Conservation (phyloP, 2,113 vertebrate genomes). For the Calypte anna region DNA sequence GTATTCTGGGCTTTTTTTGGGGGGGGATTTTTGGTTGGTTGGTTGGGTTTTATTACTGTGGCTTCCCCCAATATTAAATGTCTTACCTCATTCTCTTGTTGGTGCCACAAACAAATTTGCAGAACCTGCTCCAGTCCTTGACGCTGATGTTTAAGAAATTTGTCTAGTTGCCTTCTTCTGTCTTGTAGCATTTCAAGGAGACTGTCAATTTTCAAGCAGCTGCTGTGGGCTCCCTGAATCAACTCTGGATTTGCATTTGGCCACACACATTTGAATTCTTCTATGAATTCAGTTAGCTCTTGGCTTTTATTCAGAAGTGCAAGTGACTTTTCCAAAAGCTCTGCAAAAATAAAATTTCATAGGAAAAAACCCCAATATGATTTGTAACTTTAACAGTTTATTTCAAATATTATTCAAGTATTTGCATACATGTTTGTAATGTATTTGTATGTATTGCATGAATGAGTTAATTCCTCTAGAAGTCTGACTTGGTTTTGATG, state of each 20-base stretch:
- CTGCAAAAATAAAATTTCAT: constrained; percentile 66
- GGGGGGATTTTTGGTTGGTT: too few species aligned
- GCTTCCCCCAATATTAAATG: not conserved
- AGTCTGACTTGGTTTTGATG: not conserved
- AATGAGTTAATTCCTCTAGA: too few species aligned
- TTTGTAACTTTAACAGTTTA: not conserved
- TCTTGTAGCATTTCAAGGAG: constrained; percentile 91
- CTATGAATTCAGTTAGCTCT: constrained; percentile 85
- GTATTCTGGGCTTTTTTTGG: too few species aligned
- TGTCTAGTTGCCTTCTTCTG: constrained; percentile 83
- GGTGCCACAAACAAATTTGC: constrained; percentile 81
- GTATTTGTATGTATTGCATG: not conserved
- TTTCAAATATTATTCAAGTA: not conserved
- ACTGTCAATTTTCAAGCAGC: constrained; percentile 82
- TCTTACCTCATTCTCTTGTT: constrained; percentile 82
- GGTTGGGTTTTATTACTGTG: not conserved
- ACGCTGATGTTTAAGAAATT: constrained; percentile 73
- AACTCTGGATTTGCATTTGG: constrained; percentile 75
- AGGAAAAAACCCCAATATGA: fast-evolving
- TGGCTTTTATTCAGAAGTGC: constrained; percentile 86
- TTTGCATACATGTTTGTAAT: not conserved
- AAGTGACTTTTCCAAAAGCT: constrained; percentile 87
- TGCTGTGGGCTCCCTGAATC: constrained; percentile 77
- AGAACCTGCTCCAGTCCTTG: constrained; percentile 76
- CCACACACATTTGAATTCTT: constrained; percentile 81